Percentiles rank a stretch among this genome's conserved stretches.
Evolutionary conservation across 2,888 invertebrate species (phyloP).

Genomic region (Acleris holmiana): DNA sequence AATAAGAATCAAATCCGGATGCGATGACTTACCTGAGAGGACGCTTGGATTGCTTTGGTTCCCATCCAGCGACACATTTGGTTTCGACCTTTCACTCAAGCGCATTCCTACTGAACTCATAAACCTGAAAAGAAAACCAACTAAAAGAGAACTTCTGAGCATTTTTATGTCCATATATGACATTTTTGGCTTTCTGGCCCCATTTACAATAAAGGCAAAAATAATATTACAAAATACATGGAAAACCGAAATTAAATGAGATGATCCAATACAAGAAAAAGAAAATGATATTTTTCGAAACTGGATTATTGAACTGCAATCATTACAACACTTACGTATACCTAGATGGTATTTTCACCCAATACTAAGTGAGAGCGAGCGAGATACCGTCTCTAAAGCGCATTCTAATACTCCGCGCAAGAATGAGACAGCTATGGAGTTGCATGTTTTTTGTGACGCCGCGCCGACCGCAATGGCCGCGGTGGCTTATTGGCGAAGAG

Average conservation of each 20-base stretch:
- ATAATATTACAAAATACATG: constrained; percentile 29
- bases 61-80: constrained; percentile 4
- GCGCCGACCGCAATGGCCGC: constrained; percentile 31
- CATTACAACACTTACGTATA: constrained; percentile 24
- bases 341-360: constrained; percentile 26
- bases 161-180: constrained; percentile 35
- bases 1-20: constrained; percentile 17
- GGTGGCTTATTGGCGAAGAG: constrained; percentile 29
- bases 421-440: not conserved
- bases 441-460: constrained; percentile 26
- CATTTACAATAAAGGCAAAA: constrained; percentile 24
- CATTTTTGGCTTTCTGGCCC: constrained; percentile 23
- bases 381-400: too few species aligned
- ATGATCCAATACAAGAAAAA: constrained; percentile 12
- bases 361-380: not conserved
- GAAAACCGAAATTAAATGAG: constrained; percentile 25
- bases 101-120: constrained; percentile 22
- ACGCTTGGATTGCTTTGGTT: constrained; percentile 36
- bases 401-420: not conserved
- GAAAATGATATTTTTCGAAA: not conserved
- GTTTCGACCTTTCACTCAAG: constrained; percentile 24
- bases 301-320: constrained; percentile 23
- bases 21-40: constrained; percentile 13
- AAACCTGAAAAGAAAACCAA: constrained; percentile 13
- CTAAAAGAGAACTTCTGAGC: constrained; percentile 31